A percentile compares a stretch with the other conserved stretches of the same genome.
Evolutionary conservation across 2,113 vertebrate species (phyloP).

Genomic region (Cepphus grylle): DNA sequence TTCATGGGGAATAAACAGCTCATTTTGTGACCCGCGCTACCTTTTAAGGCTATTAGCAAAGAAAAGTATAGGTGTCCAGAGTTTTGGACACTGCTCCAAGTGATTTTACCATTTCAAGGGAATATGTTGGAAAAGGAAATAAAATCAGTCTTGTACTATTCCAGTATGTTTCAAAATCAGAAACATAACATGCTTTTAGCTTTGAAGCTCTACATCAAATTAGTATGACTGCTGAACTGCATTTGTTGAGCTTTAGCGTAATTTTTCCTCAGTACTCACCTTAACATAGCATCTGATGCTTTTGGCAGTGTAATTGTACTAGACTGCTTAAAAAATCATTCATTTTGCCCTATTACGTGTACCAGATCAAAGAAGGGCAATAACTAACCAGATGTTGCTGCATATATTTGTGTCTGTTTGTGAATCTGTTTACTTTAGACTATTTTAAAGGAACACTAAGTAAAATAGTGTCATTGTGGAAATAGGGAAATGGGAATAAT

Average conservation of each 20-base stretch:
- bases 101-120: not conserved
- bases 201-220: not conserved
- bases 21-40: not conserved
- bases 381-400: slow-evolving; percentile 7
- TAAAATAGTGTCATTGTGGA: not conserved
- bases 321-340: not conserved
- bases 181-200: not conserved
- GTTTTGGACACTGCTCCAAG: not conserved
- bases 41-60: not conserved
- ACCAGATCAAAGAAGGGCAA: not conserved
- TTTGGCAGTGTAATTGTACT: not conserved
- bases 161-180: not conserved
- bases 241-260: not conserved
- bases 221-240: not conserved
- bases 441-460: not conserved
- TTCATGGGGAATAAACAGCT: not conserved
- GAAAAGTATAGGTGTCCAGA: not conserved
- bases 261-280: not conserved
- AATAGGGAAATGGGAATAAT: not conserved
- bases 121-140: not conserved
- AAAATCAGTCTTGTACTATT: not conserved
- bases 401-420: not conserved
- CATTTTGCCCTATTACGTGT: not conserved
- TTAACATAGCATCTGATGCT: not conserved
- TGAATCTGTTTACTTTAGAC: not conserved